A percentile compares a stretch with the other conserved stretches of the same genome.
phyloP scores from a whole-genome alignment of 1,140 invertebrate genomes.

The Drosophila carrolli region DNA sequence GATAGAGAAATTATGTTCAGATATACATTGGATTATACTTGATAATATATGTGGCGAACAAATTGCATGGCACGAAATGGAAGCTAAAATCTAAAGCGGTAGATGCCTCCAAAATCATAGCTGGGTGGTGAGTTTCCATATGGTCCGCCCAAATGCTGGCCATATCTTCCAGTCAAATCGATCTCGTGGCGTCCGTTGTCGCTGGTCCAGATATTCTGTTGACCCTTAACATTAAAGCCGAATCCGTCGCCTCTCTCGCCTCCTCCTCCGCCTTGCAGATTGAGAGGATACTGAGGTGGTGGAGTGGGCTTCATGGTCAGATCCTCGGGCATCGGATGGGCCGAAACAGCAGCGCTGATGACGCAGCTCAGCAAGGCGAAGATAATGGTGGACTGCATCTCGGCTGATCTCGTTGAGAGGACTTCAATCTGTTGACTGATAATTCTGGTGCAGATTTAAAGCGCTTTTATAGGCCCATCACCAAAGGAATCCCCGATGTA shows the following conservation, averaged over 20 bases:
- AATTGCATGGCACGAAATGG: too few species aligned
- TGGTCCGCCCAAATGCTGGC: conserved; percentile 62
- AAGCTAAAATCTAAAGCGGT: conserved; percentile 1
- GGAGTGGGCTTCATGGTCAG: conserved; percentile 15
- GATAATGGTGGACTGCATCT: conserved; percentile 14
- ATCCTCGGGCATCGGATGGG: conserved; percentile 16
- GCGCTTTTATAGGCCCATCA: conserved; percentile 23
- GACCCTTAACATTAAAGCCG: conserved; percentile 26
- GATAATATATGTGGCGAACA: not conserved
- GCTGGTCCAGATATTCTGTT: conserved; percentile 59
- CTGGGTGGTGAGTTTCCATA: conserved; percentile 50
- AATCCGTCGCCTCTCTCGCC: conserved; percentile 50
- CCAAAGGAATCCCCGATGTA: conserved; percentile 15
- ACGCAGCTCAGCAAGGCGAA: conserved; percentile 4
- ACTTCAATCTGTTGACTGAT: conserved; percentile 14
- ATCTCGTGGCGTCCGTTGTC: conserved; percentile 63
- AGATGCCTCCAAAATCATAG: conserved; percentile 33
- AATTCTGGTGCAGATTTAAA: too few species aligned
- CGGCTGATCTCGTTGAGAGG: not conserved
- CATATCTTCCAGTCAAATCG: conserved; percentile 50
- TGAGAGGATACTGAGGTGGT: conserved; percentile 19
- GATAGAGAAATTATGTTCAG: not conserved
- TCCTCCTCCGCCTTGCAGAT: conserved; percentile 57
- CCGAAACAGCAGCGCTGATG: conserved; percentile 8
- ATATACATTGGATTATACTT: not conserved